Evolutionary conservation across 2,797 vertebrate genomes (phyloP).

Genomic region (Rhinogobio ventralis): DNA sequence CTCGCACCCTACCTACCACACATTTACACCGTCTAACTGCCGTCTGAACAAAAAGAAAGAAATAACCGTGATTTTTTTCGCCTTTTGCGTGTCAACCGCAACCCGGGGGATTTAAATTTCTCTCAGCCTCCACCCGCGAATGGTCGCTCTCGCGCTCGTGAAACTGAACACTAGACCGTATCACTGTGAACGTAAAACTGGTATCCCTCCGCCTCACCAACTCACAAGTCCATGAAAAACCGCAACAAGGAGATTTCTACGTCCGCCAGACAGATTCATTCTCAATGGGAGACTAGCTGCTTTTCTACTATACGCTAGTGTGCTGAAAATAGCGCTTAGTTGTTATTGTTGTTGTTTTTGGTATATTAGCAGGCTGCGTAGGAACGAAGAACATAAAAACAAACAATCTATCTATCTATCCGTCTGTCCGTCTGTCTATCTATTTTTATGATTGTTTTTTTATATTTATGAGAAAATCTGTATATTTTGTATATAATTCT

Average conservation of each 20-base stretch:
- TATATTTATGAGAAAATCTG: neutral
- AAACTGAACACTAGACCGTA: slow-evolving; percentile 66
- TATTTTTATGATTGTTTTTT: neutral
- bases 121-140: slow-evolving; percentile 81
- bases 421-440: too few species aligned
- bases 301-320: slow-evolving; percentile 48
- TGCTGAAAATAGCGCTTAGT: slow-evolving; percentile 61
- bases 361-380: slow-evolving; percentile 7
- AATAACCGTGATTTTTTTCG: slow-evolving; percentile 51
- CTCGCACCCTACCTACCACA: slow-evolving; percentile 77
- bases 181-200: slow-evolving; percentile 57
- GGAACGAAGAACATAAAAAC: neutral
- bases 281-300: slow-evolving; percentile 43
- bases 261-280: slow-evolving; percentile 67
- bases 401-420: neutral
- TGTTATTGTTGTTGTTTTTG: slow-evolving; percentile 56
- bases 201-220: slow-evolving; percentile 66
- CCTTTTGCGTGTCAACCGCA: slow-evolving; percentile 70
- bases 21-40: slow-evolving; percentile 76
- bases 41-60: slow-evolving; percentile 59
- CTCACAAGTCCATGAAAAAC: slow-evolving; percentile 51
- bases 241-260: slow-evolving; percentile 60
- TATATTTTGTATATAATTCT: neutral
- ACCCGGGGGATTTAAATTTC: slow-evolving; percentile 83
- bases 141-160: slow-evolving; percentile 74